Evolutionary conservation across 2,888 invertebrate species (phyloP), one percentile per base, ranked within the genome.

Genomic region (Belgica antarctica): DNA sequence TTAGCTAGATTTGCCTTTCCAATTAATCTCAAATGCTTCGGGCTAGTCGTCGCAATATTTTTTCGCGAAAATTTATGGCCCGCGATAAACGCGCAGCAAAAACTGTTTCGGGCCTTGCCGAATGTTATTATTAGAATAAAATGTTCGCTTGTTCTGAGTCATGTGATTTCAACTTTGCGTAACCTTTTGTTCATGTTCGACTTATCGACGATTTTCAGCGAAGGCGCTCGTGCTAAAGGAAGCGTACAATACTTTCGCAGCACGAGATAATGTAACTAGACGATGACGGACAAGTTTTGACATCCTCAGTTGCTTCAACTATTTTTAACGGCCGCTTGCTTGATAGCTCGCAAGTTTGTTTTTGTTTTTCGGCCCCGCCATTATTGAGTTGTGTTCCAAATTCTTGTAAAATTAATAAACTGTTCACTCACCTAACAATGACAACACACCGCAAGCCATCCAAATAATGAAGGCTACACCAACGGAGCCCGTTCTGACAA

Each of bases 401-500:
- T 52, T 41, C 7, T 31, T 31, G 19, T 34, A 10, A 22, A 8
- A 3, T 52, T 22, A 41, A 41, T 2, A 41, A 10, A 41, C 41
- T 4, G 3, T 41, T 71, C 36, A 82, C 85, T 85, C 83, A 94
- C 94, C 94, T 79, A 94, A 84, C 79, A 94, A 83, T 74, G 94
- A 92, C 78, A 97, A 87, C 78, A 94, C 81, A 76, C 96, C 96
- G 82, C 96, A 96, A 77, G 91, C 86, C 83, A 92, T 89, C 96
- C 96, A 97, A 78, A 96, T 89, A 79, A 95, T 85, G 82, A 97
- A 90, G 84, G 94, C 93, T 82, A 94, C 87, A 81, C 94, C 96
- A 81, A 96, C 91, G 79, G 96, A 96, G 81, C 91, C 92, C 77
- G 93, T 93, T 81, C 92, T 70, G 25, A 70, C 87, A 80, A 96